Evolutionary conservation across 2,888 invertebrate genomes (phyloP).

Genomic region (Thymelicus lineola): DNA sequence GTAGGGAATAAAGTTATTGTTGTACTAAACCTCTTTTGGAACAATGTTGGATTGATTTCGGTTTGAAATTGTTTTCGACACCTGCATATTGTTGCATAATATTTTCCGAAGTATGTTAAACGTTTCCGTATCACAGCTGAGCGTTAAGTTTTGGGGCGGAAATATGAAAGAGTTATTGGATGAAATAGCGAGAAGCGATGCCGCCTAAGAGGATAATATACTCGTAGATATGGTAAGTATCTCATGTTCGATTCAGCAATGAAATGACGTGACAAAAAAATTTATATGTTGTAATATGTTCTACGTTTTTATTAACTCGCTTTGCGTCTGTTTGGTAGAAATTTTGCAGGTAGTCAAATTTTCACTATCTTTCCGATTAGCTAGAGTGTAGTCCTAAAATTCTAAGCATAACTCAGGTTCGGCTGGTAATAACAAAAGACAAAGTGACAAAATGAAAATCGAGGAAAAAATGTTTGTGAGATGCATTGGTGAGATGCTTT

Average conservation of each 20-base stretch:
- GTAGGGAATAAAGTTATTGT: not conserved
- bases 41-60: not conserved
- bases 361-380: no score
- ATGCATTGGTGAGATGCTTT: no score
- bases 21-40: not conserved
- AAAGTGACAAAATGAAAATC: no score
- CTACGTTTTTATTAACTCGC: no score
- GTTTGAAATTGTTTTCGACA: conserved; percentile 5
- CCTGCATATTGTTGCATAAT: conserved; percentile 35
- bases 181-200: conserved; percentile 2
- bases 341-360: no score
- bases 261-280: not conserved
- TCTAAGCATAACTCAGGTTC: no score
- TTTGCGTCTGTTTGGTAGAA: no score
- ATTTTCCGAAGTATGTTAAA: conserved; percentile 44
- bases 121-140: conserved; percentile 43
- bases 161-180: conserved; percentile 10
- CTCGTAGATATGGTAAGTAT: conserved; percentile 31
- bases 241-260: conserved; percentile 37
- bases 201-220: conserved; percentile 1
- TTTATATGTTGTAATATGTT: not conserved
- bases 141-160: conserved; percentile 32
- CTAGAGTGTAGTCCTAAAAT: no score
- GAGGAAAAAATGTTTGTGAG: no score
- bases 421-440: no score